Evolutionary conservation across 1,140 invertebrate species (phyloP).

Genomic region (Drosophila sulfurigaster): DNA sequence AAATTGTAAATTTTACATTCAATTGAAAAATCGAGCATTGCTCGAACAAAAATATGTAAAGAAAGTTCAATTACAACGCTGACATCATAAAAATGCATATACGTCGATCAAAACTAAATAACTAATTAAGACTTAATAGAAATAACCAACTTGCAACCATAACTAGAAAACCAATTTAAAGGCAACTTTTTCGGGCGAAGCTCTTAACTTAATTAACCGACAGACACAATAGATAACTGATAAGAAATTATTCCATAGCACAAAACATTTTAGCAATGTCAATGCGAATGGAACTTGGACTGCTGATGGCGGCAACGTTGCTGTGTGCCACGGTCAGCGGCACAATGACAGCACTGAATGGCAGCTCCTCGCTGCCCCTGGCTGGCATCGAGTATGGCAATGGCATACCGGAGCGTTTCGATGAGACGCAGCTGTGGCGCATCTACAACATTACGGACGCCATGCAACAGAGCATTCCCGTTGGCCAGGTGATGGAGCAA

Average conservation of each 20-base stretch:
- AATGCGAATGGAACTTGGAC: conserved; percentile 15
- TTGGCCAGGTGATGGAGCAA: conserved; percentile 69
- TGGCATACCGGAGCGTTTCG: conserved; percentile 85
- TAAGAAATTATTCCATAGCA: conserved; percentile 1
- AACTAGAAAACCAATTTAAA: too few relatives aligned
- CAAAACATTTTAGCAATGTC: background rate
- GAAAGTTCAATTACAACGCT: background rate
- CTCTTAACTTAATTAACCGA: background rate
- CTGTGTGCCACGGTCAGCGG: conserved; percentile 3
- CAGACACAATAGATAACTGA: conserved; percentile 2
- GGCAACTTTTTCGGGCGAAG: too few relatives aligned
- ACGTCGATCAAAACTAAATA: too few relatives aligned
- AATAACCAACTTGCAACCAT: too few relatives aligned
- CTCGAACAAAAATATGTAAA: too few relatives aligned
- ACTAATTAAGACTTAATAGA: too few relatives aligned
- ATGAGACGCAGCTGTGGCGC: conserved; percentile 87
- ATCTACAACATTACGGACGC: conserved; percentile 83
- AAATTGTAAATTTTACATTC: background rate
- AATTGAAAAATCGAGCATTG: background rate
- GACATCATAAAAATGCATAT: conserved; percentile 1
- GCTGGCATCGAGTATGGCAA: conserved; percentile 47
- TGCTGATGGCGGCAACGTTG: conserved; percentile 21
- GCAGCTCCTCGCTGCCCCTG: conserved; percentile 29
- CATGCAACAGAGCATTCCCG: conserved; percentile 58
- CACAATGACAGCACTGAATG: conserved; percentile 28